A percentile compares a stretch with the other conserved stretches of the same genome.
Conservation (phyloP, 1,140 invertebrate species). For the Meloidogyne hapla region DNA sequence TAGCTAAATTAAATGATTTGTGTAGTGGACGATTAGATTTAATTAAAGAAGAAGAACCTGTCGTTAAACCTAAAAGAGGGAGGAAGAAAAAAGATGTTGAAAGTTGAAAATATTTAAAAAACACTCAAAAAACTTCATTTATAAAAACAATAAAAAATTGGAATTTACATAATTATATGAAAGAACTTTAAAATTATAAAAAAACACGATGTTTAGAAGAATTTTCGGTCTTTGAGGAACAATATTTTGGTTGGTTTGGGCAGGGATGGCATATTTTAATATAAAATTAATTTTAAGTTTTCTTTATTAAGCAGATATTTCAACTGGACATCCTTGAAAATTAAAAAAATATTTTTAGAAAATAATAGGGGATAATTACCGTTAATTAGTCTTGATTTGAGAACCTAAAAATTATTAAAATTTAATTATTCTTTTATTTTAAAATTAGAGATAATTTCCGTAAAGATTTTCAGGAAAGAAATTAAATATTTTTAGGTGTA, state of each 20-base stretch:
- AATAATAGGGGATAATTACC: neutral
- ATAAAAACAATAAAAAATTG: slow-evolving; percentile 6
- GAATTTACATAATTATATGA: neutral
- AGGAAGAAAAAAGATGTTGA: neutral
- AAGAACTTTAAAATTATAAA: neutral
- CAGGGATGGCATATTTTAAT: neutral
- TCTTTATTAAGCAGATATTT: slow-evolving; percentile 20
- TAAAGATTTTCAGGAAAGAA: too few relatives aligned
- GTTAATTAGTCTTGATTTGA: slow-evolving; percentile 32
- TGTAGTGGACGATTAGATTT: neutral
- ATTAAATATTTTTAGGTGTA: too few relatives aligned
- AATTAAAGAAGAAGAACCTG: neutral
- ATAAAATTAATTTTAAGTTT: neutral
- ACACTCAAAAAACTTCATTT: neutral
- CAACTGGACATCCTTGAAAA: slow-evolving; percentile 13
- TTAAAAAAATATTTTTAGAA: neutral
- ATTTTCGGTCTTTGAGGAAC: neutral
- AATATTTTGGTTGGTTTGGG: neutral
- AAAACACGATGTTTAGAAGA: neutral
- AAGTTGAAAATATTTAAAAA: too few relatives aligned
- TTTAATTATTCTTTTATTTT: neutral
- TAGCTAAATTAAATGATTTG: neutral
- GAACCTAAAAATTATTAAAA: slow-evolving; percentile 18
- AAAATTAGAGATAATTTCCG: neutral
- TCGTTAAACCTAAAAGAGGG: neutral